Conservation (phyloP, 1,140 invertebrate species). For the Heliconius eleuchia region DNA sequence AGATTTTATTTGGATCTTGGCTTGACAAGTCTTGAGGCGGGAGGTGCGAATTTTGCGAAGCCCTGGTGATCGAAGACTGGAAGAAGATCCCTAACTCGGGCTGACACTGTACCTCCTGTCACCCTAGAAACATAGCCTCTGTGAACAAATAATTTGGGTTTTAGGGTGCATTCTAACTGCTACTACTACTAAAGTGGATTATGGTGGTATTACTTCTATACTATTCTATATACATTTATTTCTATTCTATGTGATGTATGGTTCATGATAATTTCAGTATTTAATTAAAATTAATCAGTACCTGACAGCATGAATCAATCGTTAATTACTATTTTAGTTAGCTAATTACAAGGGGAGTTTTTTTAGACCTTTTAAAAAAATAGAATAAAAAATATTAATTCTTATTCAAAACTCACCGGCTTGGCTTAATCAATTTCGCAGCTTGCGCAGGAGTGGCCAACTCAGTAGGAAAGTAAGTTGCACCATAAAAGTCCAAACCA, state of each 20-base stretch:
- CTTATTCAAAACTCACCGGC: constrained; percentile 54
- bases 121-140: constrained; percentile 73
- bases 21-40: constrained; percentile 88
- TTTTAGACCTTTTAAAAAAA: too few species aligned
- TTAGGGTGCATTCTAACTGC: constrained; percentile 30
- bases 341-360: too few species aligned
- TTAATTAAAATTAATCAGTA: too few species aligned
- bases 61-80: constrained; percentile 92
- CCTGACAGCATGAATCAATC: too few species aligned
- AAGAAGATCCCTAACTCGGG: constrained; percentile 87
- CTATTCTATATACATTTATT: too few species aligned
- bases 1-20: constrained; percentile 77
- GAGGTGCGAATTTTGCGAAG: constrained; percentile 89
- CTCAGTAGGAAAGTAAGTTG: constrained; percentile 92
- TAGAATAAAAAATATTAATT: too few species aligned
- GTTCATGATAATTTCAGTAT: too few species aligned
- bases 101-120: constrained; percentile 82
- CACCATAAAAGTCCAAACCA: constrained; percentile 92
- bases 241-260: too few species aligned
- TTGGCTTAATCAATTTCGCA: constrained; percentile 80
- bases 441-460: constrained; percentile 84
- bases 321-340: too few species aligned
- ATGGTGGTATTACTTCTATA: background rate
- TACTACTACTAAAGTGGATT: constrained; percentile 17
- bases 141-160: constrained; percentile 41